Conservation (phyloP, 2,113 vertebrate species). For the Megaleporinus macrocephalus region DNA sequence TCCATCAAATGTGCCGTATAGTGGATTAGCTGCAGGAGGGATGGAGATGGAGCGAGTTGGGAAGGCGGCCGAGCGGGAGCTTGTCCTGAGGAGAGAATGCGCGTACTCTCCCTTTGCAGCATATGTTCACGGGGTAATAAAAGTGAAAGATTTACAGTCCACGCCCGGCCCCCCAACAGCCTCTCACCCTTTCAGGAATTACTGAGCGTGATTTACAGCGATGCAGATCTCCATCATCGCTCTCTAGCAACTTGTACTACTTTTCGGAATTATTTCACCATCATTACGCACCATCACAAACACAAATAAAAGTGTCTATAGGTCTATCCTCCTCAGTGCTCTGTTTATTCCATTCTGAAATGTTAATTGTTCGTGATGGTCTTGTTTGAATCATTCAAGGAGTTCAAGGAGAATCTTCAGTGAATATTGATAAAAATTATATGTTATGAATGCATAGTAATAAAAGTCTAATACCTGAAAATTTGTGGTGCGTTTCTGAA, state of each 20-base stretch:
- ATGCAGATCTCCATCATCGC: slow-evolving; percentile 89
- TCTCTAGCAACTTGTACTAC: slow-evolving; percentile 75
- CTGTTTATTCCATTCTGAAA: neutral
- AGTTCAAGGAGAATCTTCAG: no score
- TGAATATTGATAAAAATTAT: neutral
- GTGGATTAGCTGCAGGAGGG: slow-evolving; percentile 24
- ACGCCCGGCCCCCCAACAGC: slow-evolving; percentile 92
- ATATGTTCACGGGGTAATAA: slow-evolving; percentile 99
- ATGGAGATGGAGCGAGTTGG: slow-evolving; percentile 68
- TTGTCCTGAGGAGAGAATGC: slow-evolving; percentile 87
- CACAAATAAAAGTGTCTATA: slow-evolving; percentile 9
- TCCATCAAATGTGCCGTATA: neutral
- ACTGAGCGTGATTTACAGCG: slow-evolving; percentile 99
- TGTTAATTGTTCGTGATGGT: neutral
- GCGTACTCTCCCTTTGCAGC: slow-evolving; percentile 89
- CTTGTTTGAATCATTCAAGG: neutral
- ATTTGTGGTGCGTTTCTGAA: neutral
- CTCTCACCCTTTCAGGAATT: slow-evolving; percentile 99
- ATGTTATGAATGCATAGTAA: neutral
- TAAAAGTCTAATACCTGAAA: neutral
- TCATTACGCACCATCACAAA: slow-evolving; percentile 27
- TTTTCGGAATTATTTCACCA: slow-evolving; percentile 30
- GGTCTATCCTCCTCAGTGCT: neutral
- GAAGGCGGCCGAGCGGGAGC: slow-evolving; percentile 79
- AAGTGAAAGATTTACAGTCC: slow-evolving; percentile 99